Base-by-base conservation (phyloP, 2,113 vertebrate species). In the Scalopus aquaticus region DNA sequence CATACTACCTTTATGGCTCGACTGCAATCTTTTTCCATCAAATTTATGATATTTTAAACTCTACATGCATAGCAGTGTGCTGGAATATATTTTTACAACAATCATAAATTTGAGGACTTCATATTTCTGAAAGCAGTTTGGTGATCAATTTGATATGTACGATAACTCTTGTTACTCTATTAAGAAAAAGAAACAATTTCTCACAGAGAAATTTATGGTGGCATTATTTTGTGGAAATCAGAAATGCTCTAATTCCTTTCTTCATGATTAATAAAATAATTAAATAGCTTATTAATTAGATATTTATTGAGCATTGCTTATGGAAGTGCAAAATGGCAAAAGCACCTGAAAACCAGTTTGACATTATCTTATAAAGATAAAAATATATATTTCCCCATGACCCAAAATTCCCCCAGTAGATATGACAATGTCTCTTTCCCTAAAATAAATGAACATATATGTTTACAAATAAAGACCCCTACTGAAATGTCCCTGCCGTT, bases 261-360 rank as follows among this genome's bases (percentile, higher is more conserved):
- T 64, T 94, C 42, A 85, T 88, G 77, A 64, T 64, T 77, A 69
- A 79, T 81, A 58, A 93, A 77, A 32, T 73, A 74, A 88, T 95
- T 79, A 67, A 86, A 96, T 80, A 90, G 79, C 62, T 32, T 78
- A 86, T 91, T 83, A 94, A 85, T 73, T 46, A 94, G 86, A 70
- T 93, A 51, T 39, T 44, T 69, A 60, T 37, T 51, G 9, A 77
- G 44, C 5, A 22, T 86, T 69, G 24, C 28, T 77, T 15, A 35
- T 49, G 20, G 32, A 56, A 73, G 42, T 88, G 5, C 15, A 58
- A 83, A 85, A 69, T 54, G 44, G 28, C 16, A 46, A 5, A 49
- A 51, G 17, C 16, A 64, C 93, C 92, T 88, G 37, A 54, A 77
- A 92, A 90, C 32, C 5, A 54, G 37, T 8, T 80, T 24, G 39